phyloP scores from a whole-genome alignment of 2,797 vertebrate genomes.

The Myotis myotis region DNA sequence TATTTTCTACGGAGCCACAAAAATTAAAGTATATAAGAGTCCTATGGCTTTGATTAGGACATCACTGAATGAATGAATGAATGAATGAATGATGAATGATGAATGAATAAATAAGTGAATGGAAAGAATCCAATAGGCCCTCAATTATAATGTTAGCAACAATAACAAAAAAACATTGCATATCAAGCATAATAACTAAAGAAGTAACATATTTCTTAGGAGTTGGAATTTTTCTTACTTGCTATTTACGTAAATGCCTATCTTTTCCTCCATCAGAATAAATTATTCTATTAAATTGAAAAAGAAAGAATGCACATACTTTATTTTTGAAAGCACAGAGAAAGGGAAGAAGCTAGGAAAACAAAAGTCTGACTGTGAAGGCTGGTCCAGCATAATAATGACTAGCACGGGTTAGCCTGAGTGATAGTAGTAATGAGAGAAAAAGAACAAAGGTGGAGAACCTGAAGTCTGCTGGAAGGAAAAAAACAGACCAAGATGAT shows the following conservation, averaged over 20 bases:
- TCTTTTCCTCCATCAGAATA: not conserved
- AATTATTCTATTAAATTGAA: not conserved
- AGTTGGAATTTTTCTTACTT: conserved; percentile 44
- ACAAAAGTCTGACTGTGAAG: not conserved
- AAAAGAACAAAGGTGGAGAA: not conserved
- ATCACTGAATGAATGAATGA: not conserved
- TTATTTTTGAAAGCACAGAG: conserved; percentile 17
- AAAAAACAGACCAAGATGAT: not conserved
- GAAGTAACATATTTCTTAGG: not conserved
- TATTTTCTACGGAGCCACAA: conserved; percentile 88
- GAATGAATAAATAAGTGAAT: not conserved
- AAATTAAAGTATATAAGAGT: conserved; percentile 47
- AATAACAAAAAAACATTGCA: not conserved
- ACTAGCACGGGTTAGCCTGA: not conserved
- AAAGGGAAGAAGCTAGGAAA: not conserved
- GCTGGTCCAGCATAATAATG: not conserved
- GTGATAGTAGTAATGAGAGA: not conserved
- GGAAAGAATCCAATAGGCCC: not conserved
- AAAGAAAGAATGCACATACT: not conserved
- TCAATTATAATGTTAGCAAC: not conserved
- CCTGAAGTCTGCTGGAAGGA: not conserved
- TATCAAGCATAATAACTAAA: not conserved
- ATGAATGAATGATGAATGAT: not conserved
- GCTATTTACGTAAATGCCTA: not conserved
- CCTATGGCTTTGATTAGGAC: not conserved